A percentile compares a stretch with the other conserved stretches of the same genome.
phyloP scores from a whole-genome alignment of 2,888 invertebrate species.

The Abrostola triplasia region DNA sequence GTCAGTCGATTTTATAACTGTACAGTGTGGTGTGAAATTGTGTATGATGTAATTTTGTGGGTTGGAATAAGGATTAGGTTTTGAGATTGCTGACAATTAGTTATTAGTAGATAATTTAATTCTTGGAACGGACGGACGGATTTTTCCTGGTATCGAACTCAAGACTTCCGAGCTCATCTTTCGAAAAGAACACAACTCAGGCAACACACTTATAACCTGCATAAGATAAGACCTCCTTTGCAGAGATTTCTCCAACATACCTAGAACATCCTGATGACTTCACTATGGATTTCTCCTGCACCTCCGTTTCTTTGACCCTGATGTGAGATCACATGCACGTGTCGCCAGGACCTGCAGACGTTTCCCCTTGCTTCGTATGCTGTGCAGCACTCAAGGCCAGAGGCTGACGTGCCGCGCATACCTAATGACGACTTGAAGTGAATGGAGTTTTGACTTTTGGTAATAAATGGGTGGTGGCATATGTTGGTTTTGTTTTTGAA shows the following conservation, averaged over 20 bases:
- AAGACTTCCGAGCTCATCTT: slow-evolving; percentile 23
- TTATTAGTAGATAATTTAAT: too few species aligned
- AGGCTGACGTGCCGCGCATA: slow-evolving; percentile 15
- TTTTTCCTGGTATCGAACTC: background rate
- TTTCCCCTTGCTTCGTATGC: slow-evolving; percentile 56
- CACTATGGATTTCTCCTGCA: slow-evolving; percentile 53
- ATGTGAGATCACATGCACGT: slow-evolving; percentile 27
- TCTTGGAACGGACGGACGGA: too few species aligned
- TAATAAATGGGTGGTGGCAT: slow-evolving; percentile 18
- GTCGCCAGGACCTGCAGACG: slow-evolving; percentile 45
- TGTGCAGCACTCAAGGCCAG: slow-evolving; percentile 51
- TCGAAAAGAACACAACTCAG: slow-evolving; percentile 13
- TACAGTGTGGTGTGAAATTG: too few species aligned
- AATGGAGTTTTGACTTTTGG: slow-evolving; percentile 20
- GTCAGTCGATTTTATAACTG: slow-evolving; percentile 11
- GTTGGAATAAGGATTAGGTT: too few species aligned
- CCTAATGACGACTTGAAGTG: slow-evolving; percentile 16
- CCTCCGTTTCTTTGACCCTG: slow-evolving; percentile 45
- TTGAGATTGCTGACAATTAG: too few species aligned
- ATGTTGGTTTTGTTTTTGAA: background rate
- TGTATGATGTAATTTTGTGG: too few species aligned
- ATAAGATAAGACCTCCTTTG: slow-evolving; percentile 35
- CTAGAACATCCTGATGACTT: slow-evolving; percentile 47
- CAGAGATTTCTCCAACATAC: slow-evolving; percentile 44
- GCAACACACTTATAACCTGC: slow-evolving; percentile 11